Evolutionary conservation across 1,140 invertebrate species (phyloP), one percentile per base, ranked within the genome.

Genomic region (Drosophila cardini): DNA sequence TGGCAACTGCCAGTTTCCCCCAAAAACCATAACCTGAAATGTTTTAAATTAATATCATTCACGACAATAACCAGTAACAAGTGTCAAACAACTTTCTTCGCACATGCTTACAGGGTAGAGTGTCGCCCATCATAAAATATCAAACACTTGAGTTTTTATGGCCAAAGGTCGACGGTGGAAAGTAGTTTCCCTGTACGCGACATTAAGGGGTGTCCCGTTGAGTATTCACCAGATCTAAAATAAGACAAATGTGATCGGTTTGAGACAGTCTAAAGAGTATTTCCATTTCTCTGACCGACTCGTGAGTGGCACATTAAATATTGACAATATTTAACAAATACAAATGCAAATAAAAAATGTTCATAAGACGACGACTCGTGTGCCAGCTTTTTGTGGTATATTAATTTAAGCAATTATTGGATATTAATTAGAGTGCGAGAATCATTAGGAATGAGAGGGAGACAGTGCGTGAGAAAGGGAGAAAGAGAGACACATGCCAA

Each of bases 221-320:
- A 32, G 26, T 32, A 52, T 32, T 5, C 46, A 30, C 18, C 18
- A 48, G 13, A 30, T 50, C 11, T n/a, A 50, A 50, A 4, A 40
- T 50, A 13, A 30, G 15, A 26, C 18, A 18, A 9, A 8, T 15
- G 42, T 18, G 15, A 8, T 8, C 13, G 0, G 5, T 10, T 45
- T 18, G 1, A 45, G 42, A 15, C 1, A 15, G 40, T 15, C 13
- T 1, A 1, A 38, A 38, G 8, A 40, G 38, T 40, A n/a, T 40
- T 13, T 50, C 11, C 48, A 50, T 52, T 52, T 52, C 52, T 55
- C 52, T 18, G 36, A 15, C 52, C 18, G 15, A 21, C 38, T 55
- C 84, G 84, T 89, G 84, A 89, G 74, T 84, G 53, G 65, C 84
- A 80, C 76, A 89, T 85, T 85, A 80, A 52, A 40, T 72, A 16